These are phyloP conservation scores for Cheilosia vulpina DNA, from an alignment of 2,888 invertebrate species.

Conservation along the genomic window DNA sequence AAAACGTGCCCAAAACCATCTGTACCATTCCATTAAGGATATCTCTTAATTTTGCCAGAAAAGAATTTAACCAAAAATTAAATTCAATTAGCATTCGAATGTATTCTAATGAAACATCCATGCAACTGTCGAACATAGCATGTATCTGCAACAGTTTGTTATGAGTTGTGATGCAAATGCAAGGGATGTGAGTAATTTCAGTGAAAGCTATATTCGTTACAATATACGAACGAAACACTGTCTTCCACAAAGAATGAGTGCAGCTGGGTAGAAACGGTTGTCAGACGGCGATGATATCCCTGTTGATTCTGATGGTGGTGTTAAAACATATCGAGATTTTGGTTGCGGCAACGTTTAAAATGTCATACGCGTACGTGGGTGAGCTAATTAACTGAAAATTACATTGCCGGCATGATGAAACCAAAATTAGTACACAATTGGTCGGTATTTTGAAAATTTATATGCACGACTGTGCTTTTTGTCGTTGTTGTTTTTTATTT, in stretches of 20 bases:
- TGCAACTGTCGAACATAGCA: not conserved
- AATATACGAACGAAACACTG: not conserved
- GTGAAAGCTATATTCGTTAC: not conserved
- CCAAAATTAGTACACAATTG: slow-evolving; percentile 47
- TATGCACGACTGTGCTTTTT: not conserved
- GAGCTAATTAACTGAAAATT: slow-evolving; percentile 48
- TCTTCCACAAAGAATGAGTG: slow-evolving; percentile 8
- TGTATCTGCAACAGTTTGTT: slow-evolving; percentile 11
- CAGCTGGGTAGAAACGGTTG: slow-evolving; percentile 12
- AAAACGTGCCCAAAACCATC: not conserved
- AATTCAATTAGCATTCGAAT: slow-evolving; percentile 61
- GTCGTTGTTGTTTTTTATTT: not conserved
- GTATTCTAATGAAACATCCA: slow-evolving; percentile 44
- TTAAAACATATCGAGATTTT: slow-evolving; percentile 33
- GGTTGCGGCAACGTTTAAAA: slow-evolving; percentile 18
- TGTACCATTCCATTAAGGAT: not conserved
- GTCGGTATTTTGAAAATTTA: not conserved
- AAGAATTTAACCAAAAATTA: slow-evolving; percentile 32
- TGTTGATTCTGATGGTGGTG: slow-evolving; percentile 8
- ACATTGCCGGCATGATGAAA: slow-evolving; percentile 36
- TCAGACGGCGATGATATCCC: not conserved
- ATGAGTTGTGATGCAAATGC: slow-evolving; percentile 18
- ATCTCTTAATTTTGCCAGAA: slow-evolving; percentile 15
- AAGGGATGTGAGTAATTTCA: slow-evolving; percentile 9
- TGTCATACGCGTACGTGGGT: slow-evolving; percentile 37